phyloP scores from a whole-genome alignment of 2,113 vertebrate genomes.

The Catharus minimus region DNA sequence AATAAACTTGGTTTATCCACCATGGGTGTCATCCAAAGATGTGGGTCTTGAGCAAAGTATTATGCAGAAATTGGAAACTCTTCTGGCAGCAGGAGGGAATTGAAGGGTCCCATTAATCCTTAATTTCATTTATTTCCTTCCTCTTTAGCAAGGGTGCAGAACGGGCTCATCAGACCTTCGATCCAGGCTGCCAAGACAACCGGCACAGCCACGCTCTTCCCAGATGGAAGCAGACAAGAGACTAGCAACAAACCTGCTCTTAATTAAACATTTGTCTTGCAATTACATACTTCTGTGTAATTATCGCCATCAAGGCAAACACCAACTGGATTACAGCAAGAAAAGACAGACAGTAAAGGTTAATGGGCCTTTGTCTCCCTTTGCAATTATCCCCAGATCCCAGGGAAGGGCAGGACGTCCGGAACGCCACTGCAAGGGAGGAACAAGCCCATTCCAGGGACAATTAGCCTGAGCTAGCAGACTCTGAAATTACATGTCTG shows the following conservation, averaged over 20 bases:
- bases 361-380: background rate
- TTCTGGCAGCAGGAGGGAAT: background rate
- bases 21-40: rapidly evolving
- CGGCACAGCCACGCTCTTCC: background rate
- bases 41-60: background rate
- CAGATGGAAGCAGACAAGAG: slow-evolving; percentile 46
- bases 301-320: slow-evolving; percentile 22
- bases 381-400: background rate
- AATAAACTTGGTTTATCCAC: background rate
- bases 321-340: slow-evolving; percentile 17
- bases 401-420: background rate
- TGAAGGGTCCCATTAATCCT: background rate
- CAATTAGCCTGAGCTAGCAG: background rate
- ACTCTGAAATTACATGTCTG: background rate
- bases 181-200: background rate
- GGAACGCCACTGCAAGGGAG: background rate
- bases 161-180: rapidly evolving
- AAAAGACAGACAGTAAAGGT: slow-evolving; percentile 7
- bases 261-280: slow-evolving; percentile 52
- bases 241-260: slow-evolving; percentile 14
- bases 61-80: background rate
- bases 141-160: background rate
- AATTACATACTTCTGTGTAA: slow-evolving; percentile 26
- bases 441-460: background rate
- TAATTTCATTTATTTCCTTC: background rate